Base-by-base conservation (phyloP, 1,140 invertebrate genomes). In the Bombus superbus region DNA sequence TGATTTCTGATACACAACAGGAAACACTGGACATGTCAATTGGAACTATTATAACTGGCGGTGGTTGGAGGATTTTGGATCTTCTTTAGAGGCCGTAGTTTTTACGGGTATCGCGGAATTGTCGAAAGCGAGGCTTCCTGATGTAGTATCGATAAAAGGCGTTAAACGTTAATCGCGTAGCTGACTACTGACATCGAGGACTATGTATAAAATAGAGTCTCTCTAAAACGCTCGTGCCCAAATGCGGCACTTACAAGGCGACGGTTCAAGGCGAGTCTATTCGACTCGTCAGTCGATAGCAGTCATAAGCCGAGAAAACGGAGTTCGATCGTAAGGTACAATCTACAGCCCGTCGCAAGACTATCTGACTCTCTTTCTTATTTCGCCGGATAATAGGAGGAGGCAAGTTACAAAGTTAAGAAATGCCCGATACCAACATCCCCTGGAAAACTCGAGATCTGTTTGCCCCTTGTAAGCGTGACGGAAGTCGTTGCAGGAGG, bases 401-500 rank as follows among this genome's bases (percentile, higher is more conserved):
- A 66, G n/a, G 15, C 13, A 35, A 66, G 15, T 32, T 32, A 32
- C 6, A 35, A 68, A 22, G 66, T 68, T 62, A 62, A 62, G 1
- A 62, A 62, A 53, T 53, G 18, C 1, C 47, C 47, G 47, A 53
- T 53, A 53, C 47, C 18, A 53, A 53, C 47, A 28, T 9, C 2
- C 28, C 25, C 3, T 8, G 13, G 5, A 32, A 66, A 66, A 66
- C 32, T 13, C 62, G n/a, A 18, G n/a, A 32, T 32, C n/a, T 64
- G 28, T 5, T 15, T 18, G 15, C 6, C n/a, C n/a, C 64, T 38
- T 38, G 10, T 22, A 25, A 72, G 28, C 13, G 38, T 72, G 8
- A 47, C 18, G 71, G n/a, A 74, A 74, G n/a, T 82, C 71, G 53
- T 82, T 74, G 71, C n/a, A 9, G 10, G 59, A 62, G 28, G 59